Evolutionary conservation across 2,888 invertebrate genomes (phyloP).

Genomic region (Rhingia rostrata): DNA sequence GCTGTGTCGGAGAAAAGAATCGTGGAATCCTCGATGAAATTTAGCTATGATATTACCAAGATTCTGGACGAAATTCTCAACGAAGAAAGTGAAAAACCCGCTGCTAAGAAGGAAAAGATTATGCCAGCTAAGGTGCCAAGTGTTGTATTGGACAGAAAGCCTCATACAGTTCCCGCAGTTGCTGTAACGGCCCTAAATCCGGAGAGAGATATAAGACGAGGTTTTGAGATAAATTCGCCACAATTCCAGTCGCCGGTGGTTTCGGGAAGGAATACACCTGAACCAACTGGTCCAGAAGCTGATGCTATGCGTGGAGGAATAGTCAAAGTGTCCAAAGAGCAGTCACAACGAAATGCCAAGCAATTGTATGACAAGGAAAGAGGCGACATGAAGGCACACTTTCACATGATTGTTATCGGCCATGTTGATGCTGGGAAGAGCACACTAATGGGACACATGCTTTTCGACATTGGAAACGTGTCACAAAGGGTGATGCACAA

Average conservation of each 20-base stretch:
- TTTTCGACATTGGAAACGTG: slow-evolving; percentile 94
- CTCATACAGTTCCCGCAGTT: slow-evolving; percentile 45
- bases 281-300: slow-evolving; percentile 77
- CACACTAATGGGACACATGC: slow-evolving; percentile 94
- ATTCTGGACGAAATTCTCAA: slow-evolving; percentile 89
- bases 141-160: slow-evolving; percentile 77
- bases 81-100: slow-evolving; percentile 79
- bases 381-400: slow-evolving; percentile 91
- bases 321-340: slow-evolving; percentile 80
- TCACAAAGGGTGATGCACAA: slow-evolving; percentile 96
- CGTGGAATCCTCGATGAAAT: slow-evolving; percentile 87
- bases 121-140: slow-evolving; percentile 77
- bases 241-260: slow-evolving; percentile 87
- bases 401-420: slow-evolving; percentile 96
- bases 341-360: slow-evolving; percentile 83
- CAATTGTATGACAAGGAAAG: slow-evolving; percentile 89
- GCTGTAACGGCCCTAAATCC: slow-evolving; percentile 75
- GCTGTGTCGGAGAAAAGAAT: slow-evolving; percentile 89
- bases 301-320: slow-evolving; percentile 58
- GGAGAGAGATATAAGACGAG: slow-evolving; percentile 78
- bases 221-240: slow-evolving; percentile 84
- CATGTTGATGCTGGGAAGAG: slow-evolving; percentile 90
- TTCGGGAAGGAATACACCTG: slow-evolving; percentile 85
- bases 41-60: slow-evolving; percentile 89
- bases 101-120: slow-evolving; percentile 74